Evolutionary conservation across 2,888 invertebrate species (phyloP), one percentile per base, ranked within the genome.

Genomic region (Nomada ferruginata): DNA sequence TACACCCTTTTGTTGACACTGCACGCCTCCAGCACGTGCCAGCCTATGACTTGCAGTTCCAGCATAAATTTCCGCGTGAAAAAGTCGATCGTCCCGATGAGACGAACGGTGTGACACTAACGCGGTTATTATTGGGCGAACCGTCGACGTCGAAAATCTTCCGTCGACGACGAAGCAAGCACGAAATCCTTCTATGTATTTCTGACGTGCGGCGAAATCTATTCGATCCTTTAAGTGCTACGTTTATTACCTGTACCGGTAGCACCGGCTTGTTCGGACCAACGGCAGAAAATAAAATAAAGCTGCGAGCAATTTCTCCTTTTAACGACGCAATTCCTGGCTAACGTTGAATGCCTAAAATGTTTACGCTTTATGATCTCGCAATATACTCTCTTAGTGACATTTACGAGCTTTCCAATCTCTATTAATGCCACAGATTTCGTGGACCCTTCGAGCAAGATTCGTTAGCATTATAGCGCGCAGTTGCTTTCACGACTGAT

Each of bases 1-100:
- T 75, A 72, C 73, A 72, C 68, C 74, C 70, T 26, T 71, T 76
- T 83, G 77, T 87, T 83, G 83, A 82, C 83, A 82, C 74, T 73
- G 73, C 74, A 71, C 70, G 63, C 66, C 50, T 60, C n/a, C 60
- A 52, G 75, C 77, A 85, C 79, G 65, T 81, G 59, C 18, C 72
- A 60, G 15, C 26, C 55, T 64, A 52, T 61, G 61, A 61, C 66
- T 84, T 80, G 60, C 81, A 87, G 72, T 85, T 83, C 13, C 72
- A 50, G 66, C 76, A 85, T 87, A 87, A 87, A 87, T 87, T 83
- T 76, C 60, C 70, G 47, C 69, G 53, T 63, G 61, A 66, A 72
- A 85, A 71, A 83, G 47, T 73, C 75, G 66, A 74, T 66, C 69
- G 73, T 76, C 63, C 70, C 53, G 78, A 78, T 71, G 76, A 65